Evolutionary conservation across 1,140 invertebrate genomes (phyloP).

Genomic region (Andrena cerasifolii): DNA sequence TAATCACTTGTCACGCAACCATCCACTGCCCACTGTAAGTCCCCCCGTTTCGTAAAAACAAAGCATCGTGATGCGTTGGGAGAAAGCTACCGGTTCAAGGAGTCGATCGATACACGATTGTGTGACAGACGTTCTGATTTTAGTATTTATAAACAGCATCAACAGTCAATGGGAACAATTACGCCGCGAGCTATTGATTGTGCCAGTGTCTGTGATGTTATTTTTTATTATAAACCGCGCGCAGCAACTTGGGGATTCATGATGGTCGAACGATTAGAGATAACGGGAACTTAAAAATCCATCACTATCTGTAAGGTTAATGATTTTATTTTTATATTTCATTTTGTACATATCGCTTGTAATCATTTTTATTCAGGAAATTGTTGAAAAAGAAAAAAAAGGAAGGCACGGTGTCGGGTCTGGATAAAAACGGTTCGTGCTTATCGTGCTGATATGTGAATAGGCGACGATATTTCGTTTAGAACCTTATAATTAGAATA

Average conservation of each 20-base stretch:
- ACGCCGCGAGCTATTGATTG: conserved; percentile 47
- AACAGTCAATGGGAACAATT: conserved; percentile 66
- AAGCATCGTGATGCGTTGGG: conserved; percentile 54
- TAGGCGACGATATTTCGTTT: conserved; percentile 16
- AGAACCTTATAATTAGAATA: conserved; percentile 27
- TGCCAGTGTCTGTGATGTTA: conserved; percentile 68
- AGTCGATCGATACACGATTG: conserved; percentile 54
- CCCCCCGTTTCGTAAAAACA: conserved; percentile 64
- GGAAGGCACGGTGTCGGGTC: background rate
- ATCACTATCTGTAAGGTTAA: conserved; percentile 35
- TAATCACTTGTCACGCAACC: conserved; percentile 75
- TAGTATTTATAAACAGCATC: conserved; percentile 63
- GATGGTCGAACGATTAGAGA: conserved; percentile 23
- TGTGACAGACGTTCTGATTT: conserved; percentile 57
- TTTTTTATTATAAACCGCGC: conserved; percentile 41
- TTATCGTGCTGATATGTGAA: conserved; percentile 3
- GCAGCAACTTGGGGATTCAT: conserved; percentile 8
- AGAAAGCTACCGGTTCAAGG: conserved; percentile 51
- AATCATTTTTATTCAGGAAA: conserved; percentile 56
- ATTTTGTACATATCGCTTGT: conserved; percentile 64
- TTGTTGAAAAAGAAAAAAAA: conserved; percentile 42
- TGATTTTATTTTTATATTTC: conserved; percentile 66
- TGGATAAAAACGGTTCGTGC: conserved; percentile 4
- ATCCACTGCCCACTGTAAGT: conserved; percentile 79
- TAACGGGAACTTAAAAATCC: conserved; percentile 28